Conservation (phyloP, 1,140 invertebrate species). For the Zeugodacus cucurbitae region DNA sequence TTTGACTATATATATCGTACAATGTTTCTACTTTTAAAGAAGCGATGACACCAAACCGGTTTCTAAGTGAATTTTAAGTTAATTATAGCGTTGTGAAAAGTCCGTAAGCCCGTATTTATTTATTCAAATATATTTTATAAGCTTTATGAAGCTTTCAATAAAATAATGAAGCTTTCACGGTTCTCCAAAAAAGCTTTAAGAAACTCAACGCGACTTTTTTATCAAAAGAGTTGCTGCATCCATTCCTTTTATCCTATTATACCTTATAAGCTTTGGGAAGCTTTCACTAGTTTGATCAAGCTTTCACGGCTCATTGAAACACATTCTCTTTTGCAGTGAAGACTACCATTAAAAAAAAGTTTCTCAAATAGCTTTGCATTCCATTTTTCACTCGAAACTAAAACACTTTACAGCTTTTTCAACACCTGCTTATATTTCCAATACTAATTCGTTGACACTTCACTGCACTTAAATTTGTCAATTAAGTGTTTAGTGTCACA, state of each 20-base stretch:
- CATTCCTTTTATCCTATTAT: neutral
- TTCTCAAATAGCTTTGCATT: neutral
- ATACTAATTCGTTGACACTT: conserved; percentile 11
- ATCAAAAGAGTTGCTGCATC: too few species aligned
- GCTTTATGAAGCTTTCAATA: neutral
- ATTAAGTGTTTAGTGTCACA: conserved; percentile 38
- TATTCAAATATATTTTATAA: neutral
- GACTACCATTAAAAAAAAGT: too few species aligned
- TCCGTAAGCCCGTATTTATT: too few species aligned
- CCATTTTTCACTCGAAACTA: neutral
- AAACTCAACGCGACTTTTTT: too few species aligned
- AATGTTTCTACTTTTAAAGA: too few species aligned
- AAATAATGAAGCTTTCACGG: neutral
- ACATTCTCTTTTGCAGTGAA: too few species aligned
- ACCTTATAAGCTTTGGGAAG: neutral
- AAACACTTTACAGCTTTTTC: neutral
- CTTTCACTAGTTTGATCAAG: neutral
- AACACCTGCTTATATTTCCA: conserved; percentile 4
- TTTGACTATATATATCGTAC: too few species aligned
- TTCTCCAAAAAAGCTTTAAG: too few species aligned
- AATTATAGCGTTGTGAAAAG: too few species aligned
- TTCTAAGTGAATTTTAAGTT: too few species aligned
- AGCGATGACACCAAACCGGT: too few species aligned
- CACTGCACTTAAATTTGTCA: neutral
- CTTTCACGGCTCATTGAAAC: too few species aligned